A percentile compares a stretch with the other conserved stretches of the same genome.
phyloP scores from a whole-genome alignment of 1,140 invertebrate species.

The Drosophila tani region DNA sequence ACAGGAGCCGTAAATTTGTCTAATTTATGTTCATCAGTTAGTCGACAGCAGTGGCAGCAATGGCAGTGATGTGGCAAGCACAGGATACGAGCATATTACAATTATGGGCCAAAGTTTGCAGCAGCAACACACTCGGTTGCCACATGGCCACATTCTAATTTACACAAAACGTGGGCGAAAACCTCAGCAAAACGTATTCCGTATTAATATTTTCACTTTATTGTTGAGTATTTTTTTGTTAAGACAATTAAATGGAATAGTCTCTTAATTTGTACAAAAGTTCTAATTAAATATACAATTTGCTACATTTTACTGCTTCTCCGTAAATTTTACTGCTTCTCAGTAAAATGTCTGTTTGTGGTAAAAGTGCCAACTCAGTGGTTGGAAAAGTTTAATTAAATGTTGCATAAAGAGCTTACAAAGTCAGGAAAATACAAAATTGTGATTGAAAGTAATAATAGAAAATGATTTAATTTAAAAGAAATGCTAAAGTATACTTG shows the following conservation, averaged over 20 bases:
- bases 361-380: neutral
- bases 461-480: too few relatives aligned
- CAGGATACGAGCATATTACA: neutral
- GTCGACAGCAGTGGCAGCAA: slow-evolving; percentile 7
- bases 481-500: too few relatives aligned
- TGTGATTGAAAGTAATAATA: too few relatives aligned
- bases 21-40: slow-evolving; percentile 57
- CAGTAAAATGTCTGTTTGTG: neutral
- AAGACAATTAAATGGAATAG: neutral
- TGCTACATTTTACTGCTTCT: neutral
- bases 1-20: slow-evolving; percentile 41
- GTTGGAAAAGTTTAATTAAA: slow-evolving; percentile 7
- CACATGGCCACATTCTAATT: slow-evolving; percentile 23
- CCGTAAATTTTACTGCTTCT: too few relatives aligned
- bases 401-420: neutral
- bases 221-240: neutral
- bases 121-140: too few relatives aligned
- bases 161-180: slow-evolving; percentile 6
- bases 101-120: slow-evolving; percentile 26
- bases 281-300: slow-evolving; percentile 9
- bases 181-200: neutral
- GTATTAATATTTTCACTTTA: slow-evolving; percentile 7
- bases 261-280: slow-evolving; percentile 15
- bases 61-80: slow-evolving; percentile 18
- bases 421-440: too few relatives aligned